A percentile compares a stretch with the other conserved stretches of the same genome.
phyloP scores from a whole-genome alignment of 37 sponge, comb jelly and placozoan species.

The Beroe forskalii region DNA sequence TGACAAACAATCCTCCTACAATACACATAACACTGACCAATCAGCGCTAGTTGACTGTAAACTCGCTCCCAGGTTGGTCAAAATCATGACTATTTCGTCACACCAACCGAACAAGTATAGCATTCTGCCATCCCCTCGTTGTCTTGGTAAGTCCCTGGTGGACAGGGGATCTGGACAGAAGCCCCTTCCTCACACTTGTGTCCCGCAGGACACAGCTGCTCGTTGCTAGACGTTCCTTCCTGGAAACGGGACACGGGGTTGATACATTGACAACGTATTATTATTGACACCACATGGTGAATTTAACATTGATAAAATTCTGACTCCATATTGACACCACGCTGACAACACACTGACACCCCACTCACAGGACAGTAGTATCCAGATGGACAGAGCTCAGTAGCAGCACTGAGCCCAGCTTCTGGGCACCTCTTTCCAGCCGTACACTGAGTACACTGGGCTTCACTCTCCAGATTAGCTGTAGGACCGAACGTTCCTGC shows the following conservation, averaged over 20 bases:
- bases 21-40: no score
- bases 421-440: not conserved
- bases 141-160: conserved; percentile 38
- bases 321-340: no score
- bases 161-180: conserved; percentile 14
- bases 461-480: not conserved
- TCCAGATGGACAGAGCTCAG: conserved; percentile 38
- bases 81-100: no score
- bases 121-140: conserved; percentile 47
- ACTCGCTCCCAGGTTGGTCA: no score
- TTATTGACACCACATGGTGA: no score
- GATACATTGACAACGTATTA: no score
- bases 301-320: no score
- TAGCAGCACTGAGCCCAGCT: conserved; percentile 4
- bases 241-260: conserved; percentile 1
- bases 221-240: conserved; percentile 27
- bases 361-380: conserved; percentile 39
- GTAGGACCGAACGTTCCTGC: conserved; percentile 50
- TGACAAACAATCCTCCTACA: no score
- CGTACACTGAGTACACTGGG: conserved; percentile 16
- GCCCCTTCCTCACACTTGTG: conserved; percentile 41
- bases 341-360: not conserved
- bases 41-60: no score
- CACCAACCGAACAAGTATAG: not conserved
- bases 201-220: not conserved